Percentiles rank a stretch among this genome's conserved stretches.
These are phyloP conservation scores for Connochaetes taurinus DNA, from an alignment of 2,113 vertebrate species.

Conservation along the genomic window DNA sequence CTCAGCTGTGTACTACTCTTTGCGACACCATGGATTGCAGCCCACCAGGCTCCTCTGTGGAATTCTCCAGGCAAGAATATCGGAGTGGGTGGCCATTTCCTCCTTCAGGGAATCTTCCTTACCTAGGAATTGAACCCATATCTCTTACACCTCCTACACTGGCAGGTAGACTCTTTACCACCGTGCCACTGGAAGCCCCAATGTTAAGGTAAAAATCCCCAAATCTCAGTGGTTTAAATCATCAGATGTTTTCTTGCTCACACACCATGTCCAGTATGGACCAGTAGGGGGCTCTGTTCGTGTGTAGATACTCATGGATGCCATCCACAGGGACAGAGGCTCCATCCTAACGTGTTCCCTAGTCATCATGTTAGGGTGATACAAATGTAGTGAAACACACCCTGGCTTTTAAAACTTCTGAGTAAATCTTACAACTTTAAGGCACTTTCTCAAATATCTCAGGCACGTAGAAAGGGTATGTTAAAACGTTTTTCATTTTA, in stretches of 20 bases:
- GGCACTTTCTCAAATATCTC: background rate
- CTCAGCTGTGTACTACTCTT: background rate
- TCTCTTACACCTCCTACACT: background rate
- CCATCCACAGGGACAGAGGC: background rate
- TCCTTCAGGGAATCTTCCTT: background rate
- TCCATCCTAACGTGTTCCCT: background rate
- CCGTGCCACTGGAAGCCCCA: background rate
- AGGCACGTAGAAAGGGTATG: background rate
- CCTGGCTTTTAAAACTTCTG: background rate
- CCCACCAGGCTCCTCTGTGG: background rate
- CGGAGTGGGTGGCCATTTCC: background rate
- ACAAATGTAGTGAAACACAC: background rate
- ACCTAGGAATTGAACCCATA: background rate
- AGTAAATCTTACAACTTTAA: background rate
- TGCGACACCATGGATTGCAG: background rate
- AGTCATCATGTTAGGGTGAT: background rate
- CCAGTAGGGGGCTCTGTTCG: background rate
- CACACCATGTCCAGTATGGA: background rate
- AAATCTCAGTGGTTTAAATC: background rate
- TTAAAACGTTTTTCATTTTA: background rate
- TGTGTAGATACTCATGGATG: background rate
- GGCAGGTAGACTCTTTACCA: background rate
- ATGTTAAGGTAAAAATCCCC: background rate
- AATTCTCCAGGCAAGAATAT: background rate
- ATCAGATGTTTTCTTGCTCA: background rate